These are phyloP conservation scores for Ictalurus furcatus DNA, from an alignment of 2,113 vertebrate genomes.

Conservation along the genomic window DNA sequence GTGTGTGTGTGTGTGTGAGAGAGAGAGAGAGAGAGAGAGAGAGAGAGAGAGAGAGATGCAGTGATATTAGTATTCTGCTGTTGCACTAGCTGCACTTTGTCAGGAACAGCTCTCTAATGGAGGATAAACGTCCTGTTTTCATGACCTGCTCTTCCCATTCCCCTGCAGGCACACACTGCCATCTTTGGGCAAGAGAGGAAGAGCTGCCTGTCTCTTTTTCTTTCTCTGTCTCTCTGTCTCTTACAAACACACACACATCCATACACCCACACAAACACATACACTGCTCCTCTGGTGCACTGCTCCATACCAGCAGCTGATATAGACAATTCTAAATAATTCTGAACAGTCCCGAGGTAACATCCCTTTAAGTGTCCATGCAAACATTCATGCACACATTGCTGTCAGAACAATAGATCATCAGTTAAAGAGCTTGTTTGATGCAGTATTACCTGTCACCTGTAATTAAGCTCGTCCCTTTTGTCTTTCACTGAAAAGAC, in stretches of 20 bases:
- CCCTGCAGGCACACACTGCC: conserved; percentile 59
- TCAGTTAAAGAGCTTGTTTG: neutral
- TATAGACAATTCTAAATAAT: neutral
- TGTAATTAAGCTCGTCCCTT: neutral
- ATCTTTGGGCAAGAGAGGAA: conserved; percentile 54
- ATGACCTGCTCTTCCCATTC: conserved; percentile 53
- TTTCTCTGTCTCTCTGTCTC: conserved; percentile 5
- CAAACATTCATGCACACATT: neutral
- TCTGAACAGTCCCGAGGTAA: neutral
- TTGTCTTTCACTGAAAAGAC: neutral
- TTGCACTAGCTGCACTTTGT: conserved; percentile 56
- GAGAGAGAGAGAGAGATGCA: conserved; percentile 20
- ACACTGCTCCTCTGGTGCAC: neutral
- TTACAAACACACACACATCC: neutral
- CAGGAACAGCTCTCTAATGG: conserved; percentile 58
- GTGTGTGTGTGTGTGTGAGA: conserved; percentile 37
- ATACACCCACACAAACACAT: neutral
- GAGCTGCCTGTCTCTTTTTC: conserved; percentile 22
- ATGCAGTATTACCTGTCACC: neutral
- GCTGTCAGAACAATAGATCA: neutral
- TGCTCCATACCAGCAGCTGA: neutral
- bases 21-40: conserved; percentile 14
- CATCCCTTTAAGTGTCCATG: neutral
- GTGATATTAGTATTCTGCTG: conserved; percentile 55
- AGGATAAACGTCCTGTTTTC: conserved; percentile 57